A percentile compares a stretch with the other conserved stretches of the same genome.
Conservation (phyloP, 2,888 invertebrate genomes). For the Trichopoda pennipes region DNA sequence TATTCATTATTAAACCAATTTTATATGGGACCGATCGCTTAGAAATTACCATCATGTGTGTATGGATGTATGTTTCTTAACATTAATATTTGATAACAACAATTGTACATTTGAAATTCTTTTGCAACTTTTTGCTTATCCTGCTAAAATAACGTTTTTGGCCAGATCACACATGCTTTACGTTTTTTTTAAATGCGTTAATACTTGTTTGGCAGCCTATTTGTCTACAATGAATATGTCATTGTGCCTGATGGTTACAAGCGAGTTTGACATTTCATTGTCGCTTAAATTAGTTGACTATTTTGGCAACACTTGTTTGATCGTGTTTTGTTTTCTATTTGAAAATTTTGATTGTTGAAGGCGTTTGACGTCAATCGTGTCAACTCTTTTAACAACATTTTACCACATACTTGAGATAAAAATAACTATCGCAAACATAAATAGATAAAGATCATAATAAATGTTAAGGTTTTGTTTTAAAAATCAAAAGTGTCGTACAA, state of each 20-base stretch:
- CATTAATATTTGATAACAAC: no score
- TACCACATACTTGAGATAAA: neutral
- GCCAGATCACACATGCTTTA: constrained; percentile 31
- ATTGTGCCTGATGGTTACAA: constrained; percentile 1
- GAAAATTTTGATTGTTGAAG: constrained; percentile 42
- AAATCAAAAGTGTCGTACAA: neutral
- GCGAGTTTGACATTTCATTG: constrained; percentile 8
- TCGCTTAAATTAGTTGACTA: constrained; percentile 48
- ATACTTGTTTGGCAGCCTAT: constrained; percentile 3
- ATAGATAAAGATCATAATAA: constrained; percentile 21
- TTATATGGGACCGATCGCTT: no score
- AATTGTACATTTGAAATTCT: no score
- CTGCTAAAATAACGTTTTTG: neutral
- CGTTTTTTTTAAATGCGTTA: constrained; percentile 31
- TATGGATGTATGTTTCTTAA: no score
- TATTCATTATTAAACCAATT: no score
- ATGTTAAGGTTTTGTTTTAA: neutral
- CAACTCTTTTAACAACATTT: constrained; percentile 22
- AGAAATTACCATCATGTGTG: no score
- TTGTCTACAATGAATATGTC: constrained; percentile 11
- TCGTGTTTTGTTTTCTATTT: constrained; percentile 7
- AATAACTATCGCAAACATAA: neutral
- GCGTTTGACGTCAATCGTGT: constrained; percentile 36
- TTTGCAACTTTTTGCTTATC: no score
- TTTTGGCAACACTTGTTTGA: constrained; percentile 53